Evolutionary conservation across 2,888 invertebrate species (phyloP).

Genomic region (Pemphredon lugubris): DNA sequence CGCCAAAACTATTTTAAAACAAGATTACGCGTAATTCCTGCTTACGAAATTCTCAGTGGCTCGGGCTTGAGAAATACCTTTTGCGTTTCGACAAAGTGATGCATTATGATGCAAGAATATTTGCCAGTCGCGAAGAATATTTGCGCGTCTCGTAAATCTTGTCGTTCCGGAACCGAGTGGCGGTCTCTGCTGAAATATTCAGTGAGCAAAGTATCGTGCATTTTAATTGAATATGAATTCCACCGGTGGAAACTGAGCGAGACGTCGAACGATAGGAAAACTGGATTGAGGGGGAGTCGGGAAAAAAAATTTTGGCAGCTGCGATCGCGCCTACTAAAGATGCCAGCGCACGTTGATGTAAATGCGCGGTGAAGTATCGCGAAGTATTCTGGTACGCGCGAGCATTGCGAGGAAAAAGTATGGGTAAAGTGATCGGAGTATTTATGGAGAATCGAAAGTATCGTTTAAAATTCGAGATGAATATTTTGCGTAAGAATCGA

Average conservation of each 20-base stretch:
- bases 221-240: conserved; percentile 21
- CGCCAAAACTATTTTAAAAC: conserved; percentile 37
- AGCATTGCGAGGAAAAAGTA: no score
- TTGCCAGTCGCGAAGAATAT: conserved; percentile 42
- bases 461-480: no score
- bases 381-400: no score
- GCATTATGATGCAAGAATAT: conserved; percentile 57
- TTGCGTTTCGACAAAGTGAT: conserved; percentile 52
- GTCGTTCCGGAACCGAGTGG: conserved; percentile 18
- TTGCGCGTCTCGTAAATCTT: conserved; percentile 52
- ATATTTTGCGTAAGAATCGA: no score
- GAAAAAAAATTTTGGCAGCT: no score
- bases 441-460: no score
- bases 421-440: no score
- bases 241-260: background rate
- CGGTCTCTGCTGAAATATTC: conserved; percentile 44
- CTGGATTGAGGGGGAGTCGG: background rate
- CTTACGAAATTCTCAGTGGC: conserved; percentile 36
- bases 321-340: no score
- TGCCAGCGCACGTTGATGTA: no score
- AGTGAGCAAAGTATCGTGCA: conserved; percentile 27
- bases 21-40: conserved; percentile 54
- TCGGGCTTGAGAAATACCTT: conserved; percentile 45
- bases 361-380: no score
- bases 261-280: background rate